Evolutionary conservation across 1,140 invertebrate species (phyloP).

Genomic region (Sitobion miscanthi): DNA sequence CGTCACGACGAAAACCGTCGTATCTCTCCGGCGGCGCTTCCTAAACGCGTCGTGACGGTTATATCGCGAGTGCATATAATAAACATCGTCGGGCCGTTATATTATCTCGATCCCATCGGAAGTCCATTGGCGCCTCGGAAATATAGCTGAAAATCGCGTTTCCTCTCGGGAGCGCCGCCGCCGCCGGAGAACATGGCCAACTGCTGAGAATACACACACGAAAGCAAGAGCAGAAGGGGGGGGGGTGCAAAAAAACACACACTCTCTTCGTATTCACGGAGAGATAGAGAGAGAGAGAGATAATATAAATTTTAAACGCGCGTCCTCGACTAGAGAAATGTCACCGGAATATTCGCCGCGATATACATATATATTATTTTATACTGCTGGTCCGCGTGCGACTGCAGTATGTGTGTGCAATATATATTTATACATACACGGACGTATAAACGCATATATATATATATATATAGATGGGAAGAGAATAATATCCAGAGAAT

Average conservation of each 20-base stretch:
- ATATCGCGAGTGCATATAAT: slow-evolving; percentile 42
- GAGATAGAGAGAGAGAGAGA: not conserved
- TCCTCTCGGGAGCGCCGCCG: slow-evolving; percentile 11
- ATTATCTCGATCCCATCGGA: slow-evolving; percentile 49
- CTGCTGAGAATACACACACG: not conserved
- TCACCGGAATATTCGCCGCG: not conserved
- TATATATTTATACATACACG: not conserved
- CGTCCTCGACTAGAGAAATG: not conserved
- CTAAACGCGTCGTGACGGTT: slow-evolving; percentile 44
- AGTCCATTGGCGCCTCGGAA: slow-evolving; percentile 55
- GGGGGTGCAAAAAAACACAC: not conserved
- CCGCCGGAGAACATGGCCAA: not conserved
- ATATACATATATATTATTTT: not conserved
- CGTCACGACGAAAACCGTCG: slow-evolving; percentile 45
- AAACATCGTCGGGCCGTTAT: slow-evolving; percentile 29
- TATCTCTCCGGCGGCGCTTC: slow-evolving; percentile 22
- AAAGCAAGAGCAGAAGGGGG: rapidly evolving
- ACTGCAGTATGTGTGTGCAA: not conserved
- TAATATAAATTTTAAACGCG: not conserved
- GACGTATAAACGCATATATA: too few relatives aligned
- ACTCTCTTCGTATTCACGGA: not conserved
- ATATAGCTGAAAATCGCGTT: slow-evolving; percentile 55
- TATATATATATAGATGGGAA: not conserved
- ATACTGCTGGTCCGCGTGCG: not conserved
- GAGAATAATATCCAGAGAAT: not conserved